Evolutionary conservation across 2,113 vertebrate species (phyloP), one percentile per base, ranked within the genome.

Genomic region (Micromys minutus): DNA sequence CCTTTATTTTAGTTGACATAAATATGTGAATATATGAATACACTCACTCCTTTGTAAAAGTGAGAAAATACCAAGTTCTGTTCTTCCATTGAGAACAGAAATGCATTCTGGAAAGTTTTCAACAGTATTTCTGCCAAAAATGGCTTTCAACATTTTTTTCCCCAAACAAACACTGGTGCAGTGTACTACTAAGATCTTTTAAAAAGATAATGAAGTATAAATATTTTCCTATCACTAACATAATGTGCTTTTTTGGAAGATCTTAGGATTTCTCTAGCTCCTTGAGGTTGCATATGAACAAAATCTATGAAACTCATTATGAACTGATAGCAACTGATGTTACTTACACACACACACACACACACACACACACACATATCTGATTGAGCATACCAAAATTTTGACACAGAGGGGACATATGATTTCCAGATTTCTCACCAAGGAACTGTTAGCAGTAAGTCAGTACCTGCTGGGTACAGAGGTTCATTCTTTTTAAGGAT

Each of bases 61-160:
- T 95, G 94, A 94, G 76, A 75, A 86, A 87, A 94, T 74, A 84
- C 77, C 88, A 94, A 97, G 13, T 90, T 97, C 92, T 75, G 85
- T 97, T 97, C 84, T 97, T 96, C 90, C 81, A 92, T 59, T 96
- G 95, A 94, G 88, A 97, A 83, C 75, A 96, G 93, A 96, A 97
- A 95, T 95, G 93, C 3, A 88, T 92, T 93, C 90, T 96, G 95
- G 96, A 96, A 93, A 57, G 59, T 87, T 90, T 97, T 97, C 96
- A 97, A 96, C 76, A 45, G 29, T 91, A 39, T 31, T 96, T 29
- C 72, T 97, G 95, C 92, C 86, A 97, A 96, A 93, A 86, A 94
- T 42, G 90, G 42, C 81, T 94, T 96, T 95, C 89, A 92, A 94
- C 55, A 79, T 96, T 86, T 96, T 96, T 96, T 88, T 96, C 97